Base-by-base conservation (phyloP, 2,113 vertebrate genomes). In the Poicephalus meyeri region DNA sequence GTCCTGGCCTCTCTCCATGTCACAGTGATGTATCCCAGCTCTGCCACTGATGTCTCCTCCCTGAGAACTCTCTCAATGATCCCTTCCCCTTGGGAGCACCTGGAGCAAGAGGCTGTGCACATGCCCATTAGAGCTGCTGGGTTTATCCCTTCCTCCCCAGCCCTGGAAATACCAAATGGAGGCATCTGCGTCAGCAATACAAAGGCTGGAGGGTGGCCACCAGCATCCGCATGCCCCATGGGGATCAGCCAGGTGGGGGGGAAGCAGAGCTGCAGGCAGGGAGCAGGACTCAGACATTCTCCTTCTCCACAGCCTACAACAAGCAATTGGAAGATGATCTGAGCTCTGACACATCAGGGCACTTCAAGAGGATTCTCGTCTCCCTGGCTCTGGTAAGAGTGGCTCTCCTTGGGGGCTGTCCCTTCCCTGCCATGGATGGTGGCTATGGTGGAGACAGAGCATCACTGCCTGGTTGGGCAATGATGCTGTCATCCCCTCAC, bases 301-400 rank as follows among this genome's bases (percentile, higher is more conserved):
- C 55, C 70, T 89, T 93, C 80, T 95, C 93, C 61, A 24, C 97
- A 99, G 99, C 97, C 41, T 99, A 98, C 91, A 98, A 99, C 93
- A 99, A 98, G 93, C 97, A 98, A 80, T 93, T 99, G 92, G 99
- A 99, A 93, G 98, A 99, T 2, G 98, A 98, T 61, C 97, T 99
- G 92, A 98, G 98, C 91, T 99, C 99, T 2, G 99, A 99, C 81
- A 99, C 99, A 4, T 99, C 99, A 0, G 99, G 99, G 49, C 98
- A 98, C 86, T 99, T 99, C 97, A 98, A 98, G 89, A 98, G 98
- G 95, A 99, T 99, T 91, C 98, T 99, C 0, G 96, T 99, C 60
- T 99, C 99, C 70, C 97, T 99, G 89, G 98, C 98, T 64, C 98
- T 99, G 98, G 99, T 99, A 98, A 92, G 97, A 80, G 61, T 2